These are phyloP conservation scores for Drosophila tani DNA, from an alignment of 1,140 invertebrate species.

Conservation along the genomic window DNA sequence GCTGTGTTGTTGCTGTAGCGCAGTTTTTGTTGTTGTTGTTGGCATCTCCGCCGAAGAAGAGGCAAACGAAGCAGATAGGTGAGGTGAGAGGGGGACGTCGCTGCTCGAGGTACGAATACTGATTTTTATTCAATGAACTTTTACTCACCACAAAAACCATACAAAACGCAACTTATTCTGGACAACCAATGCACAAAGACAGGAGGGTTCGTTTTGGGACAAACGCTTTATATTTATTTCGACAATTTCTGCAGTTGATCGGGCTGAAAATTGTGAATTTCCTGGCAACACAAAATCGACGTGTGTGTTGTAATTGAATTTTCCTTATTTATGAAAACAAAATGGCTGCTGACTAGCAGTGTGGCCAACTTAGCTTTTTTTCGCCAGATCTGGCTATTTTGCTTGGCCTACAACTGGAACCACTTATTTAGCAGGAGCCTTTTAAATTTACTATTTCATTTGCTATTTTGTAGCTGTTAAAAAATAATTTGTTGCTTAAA, in stretches of 20 bases:
- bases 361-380: too few species aligned
- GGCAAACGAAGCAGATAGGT: conserved; percentile 8
- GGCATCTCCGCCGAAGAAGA: conserved; percentile 37
- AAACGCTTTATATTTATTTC: conserved; percentile 69
- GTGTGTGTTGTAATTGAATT: conserved; percentile 25
- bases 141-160: conserved; percentile 72
- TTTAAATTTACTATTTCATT: too few species aligned
- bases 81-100: conserved; percentile 17
- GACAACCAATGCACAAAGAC: conserved; percentile 72
- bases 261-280: conserved; percentile 62
- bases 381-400: too few species aligned
- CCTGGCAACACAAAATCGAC: conserved; percentile 40
- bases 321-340: conserved; percentile 28
- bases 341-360: conserved; percentile 11
- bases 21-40: conserved; percentile 24
- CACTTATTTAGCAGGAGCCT: too few species aligned
- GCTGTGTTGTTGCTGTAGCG: conserved; percentile 22
- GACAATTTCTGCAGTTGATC: conserved; percentile 57
- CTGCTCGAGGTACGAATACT: conserved; percentile 44
- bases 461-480: too few species aligned
- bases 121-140: conserved; percentile 71
- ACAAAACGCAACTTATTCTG: conserved; percentile 69
- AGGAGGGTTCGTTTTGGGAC: conserved; percentile 49
- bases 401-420: too few species aligned
- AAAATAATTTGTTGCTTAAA: too few species aligned